These are phyloP conservation scores for Pachypsylla venusta DNA, from an alignment of 1,140 invertebrate species.

Conservation along the genomic window DNA sequence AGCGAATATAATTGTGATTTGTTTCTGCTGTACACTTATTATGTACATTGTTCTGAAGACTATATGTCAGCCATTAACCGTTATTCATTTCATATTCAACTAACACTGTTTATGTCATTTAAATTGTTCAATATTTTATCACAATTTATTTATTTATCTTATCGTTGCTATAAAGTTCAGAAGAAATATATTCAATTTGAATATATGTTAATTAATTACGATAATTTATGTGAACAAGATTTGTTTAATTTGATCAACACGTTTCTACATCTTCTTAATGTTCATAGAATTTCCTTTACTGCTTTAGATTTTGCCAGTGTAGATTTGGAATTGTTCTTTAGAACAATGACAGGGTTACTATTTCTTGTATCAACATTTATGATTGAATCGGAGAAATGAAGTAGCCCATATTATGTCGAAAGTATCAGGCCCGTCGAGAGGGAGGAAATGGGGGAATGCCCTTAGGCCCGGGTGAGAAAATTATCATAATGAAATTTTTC, in stretches of 20 bases:
- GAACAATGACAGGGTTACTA: not conserved
- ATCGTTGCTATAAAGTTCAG: not conserved
- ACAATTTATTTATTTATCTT: not conserved
- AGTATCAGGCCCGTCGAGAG: no score
- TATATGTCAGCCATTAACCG: not conserved
- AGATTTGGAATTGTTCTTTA: not conserved
- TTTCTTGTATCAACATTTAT: not conserved
- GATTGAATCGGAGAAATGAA: no score
- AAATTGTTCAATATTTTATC: not conserved
- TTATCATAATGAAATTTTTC: no score
- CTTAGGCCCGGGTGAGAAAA: no score
- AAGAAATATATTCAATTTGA: not conserved
- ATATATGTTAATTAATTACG: not conserved
- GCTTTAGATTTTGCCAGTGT: not conserved
- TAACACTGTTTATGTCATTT: not conserved
- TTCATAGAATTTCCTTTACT: not conserved
- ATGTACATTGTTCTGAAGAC: not conserved
- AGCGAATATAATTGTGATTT: not conserved
- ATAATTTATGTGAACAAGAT: not conserved
- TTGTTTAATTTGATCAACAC: not conserved
- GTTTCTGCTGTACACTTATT: not conserved
- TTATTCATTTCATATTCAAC: not conserved
- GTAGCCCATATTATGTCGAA: no score
- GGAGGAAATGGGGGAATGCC: no score
- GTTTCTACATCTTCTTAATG: not conserved